A percentile compares a stretch with the other conserved stretches of the same genome.
These are phyloP conservation scores for Chamaea fasciata DNA, from an alignment of 2,113 vertebrate genomes.

Conservation along the genomic window DNA sequence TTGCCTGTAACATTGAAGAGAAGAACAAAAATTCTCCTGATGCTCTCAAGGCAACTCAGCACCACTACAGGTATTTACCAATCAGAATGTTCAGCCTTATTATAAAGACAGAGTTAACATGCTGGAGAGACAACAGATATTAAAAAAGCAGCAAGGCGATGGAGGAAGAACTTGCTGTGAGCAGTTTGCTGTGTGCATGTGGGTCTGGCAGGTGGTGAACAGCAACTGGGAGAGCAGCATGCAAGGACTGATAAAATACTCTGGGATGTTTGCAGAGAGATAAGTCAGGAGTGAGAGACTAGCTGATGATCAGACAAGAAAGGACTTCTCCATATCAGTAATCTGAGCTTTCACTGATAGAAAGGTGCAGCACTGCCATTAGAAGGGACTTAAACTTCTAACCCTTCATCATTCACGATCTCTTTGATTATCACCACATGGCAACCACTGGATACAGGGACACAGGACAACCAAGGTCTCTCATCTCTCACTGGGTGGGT, in stretches of 20 bases:
- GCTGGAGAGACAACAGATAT: not conserved
- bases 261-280: not conserved
- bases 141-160: not conserved
- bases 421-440: accelerated
- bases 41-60: not conserved
- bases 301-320: not conserved
- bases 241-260: not conserved
- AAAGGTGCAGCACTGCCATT: not conserved
- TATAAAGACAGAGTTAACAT: not conserved
- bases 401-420: not conserved
- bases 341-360: not conserved
- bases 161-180: not conserved
- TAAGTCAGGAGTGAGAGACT: not conserved
- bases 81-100: not conserved
- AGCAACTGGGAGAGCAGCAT: not conserved
- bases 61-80: not conserved
- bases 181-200: not conserved
- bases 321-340: not conserved
- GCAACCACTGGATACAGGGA: not conserved
- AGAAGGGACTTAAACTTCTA: not conserved
- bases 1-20: not conserved
- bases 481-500: not conserved
- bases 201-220: not conserved
- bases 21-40: not conserved
- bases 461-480: not conserved